Percentiles rank a stretch among this genome's conserved stretches.
Evolutionary conservation across 2,797 vertebrate species (phyloP).

Genomic region (Mormyrus proboscirostris): DNA sequence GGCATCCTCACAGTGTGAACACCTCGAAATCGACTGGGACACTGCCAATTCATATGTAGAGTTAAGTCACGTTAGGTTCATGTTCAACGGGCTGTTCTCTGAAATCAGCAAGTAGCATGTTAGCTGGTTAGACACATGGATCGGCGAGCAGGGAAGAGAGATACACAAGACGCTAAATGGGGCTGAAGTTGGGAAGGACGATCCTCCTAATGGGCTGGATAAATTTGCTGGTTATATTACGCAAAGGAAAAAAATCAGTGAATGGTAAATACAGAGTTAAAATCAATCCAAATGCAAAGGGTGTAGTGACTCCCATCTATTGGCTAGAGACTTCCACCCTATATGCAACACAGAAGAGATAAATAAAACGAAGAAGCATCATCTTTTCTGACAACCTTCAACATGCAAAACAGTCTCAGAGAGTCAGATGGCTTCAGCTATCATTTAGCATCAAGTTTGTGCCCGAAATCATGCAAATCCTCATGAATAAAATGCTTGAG

Average conservation of each 20-base stretch:
- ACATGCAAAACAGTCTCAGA: constrained; percentile 7
- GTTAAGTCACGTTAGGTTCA: not conserved
- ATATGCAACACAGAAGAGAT: not conserved
- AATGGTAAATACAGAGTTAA: not conserved
- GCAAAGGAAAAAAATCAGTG: not conserved
- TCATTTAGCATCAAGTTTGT: constrained; percentile 26
- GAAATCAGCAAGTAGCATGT: not conserved
- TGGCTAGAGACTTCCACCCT: not conserved
- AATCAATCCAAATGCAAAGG: not conserved
- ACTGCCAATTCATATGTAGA: not conserved
- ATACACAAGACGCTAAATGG: not conserved
- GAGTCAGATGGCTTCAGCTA: constrained; percentile 22
- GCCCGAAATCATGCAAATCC: constrained; percentile 20
- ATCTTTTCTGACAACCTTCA: constrained; percentile 24
- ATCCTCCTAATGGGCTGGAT: not conserved
- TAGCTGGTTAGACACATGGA: not conserved
- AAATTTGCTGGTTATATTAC: not conserved
- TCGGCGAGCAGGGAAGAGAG: not conserved
- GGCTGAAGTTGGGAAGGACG: not conserved
- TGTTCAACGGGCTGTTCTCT: no score
- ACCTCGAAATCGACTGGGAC: not conserved
- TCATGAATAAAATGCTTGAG: constrained; percentile 23
- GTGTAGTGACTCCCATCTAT: not conserved
- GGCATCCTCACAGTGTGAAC: not conserved
- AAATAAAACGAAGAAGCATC: constrained; percentile 21